These are phyloP conservation scores for Sinopyrophorus schimmeli DNA, from an alignment of 2,888 invertebrate species.

Conservation along the genomic window DNA sequence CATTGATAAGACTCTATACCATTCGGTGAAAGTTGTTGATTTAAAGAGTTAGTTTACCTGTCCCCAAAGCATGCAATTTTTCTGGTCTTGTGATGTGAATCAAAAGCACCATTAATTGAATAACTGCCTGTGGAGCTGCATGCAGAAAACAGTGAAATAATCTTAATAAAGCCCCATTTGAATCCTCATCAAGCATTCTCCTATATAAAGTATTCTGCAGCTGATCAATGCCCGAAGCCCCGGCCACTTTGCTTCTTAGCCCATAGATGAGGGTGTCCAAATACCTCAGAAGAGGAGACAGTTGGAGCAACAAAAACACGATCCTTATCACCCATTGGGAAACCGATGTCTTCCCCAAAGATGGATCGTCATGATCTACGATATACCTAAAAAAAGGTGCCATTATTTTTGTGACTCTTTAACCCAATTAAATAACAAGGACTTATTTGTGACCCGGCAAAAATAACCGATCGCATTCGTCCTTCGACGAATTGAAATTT, in stretches of 20 bases:
- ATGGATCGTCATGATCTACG: conserved; percentile 55
- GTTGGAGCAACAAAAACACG: conserved; percentile 55
- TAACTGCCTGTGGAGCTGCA: conserved; percentile 54
- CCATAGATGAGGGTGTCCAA: conserved; percentile 55
- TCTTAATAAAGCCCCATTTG: conserved; percentile 54
- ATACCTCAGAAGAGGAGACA: conserved; percentile 57
- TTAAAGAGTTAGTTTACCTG: conserved; percentile 15
- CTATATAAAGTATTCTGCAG: conserved; percentile 51
- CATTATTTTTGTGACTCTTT: background rate
- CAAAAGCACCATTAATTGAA: conserved; percentile 54
- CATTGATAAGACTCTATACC: too few relatives aligned
- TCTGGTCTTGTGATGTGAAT: conserved; percentile 33
- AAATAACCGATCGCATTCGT: too few relatives aligned
- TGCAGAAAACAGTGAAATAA: conserved; percentile 56
- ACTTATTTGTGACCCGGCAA: too few relatives aligned
- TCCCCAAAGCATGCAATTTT: conserved; percentile 24
- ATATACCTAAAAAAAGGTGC: conserved; percentile 52
- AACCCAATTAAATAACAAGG: background rate
- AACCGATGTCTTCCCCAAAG: conserved; percentile 51
- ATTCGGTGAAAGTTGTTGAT: too few relatives aligned
- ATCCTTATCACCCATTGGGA: conserved; percentile 55
- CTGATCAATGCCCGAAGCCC: conserved; percentile 45
- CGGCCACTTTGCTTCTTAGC: conserved; percentile 51
- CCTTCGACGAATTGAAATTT: too few relatives aligned
- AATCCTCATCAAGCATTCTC: conserved; percentile 56